These are phyloP conservation scores for Myanophis thanlyinensis DNA, from an alignment of 2,113 vertebrate species.

Conservation along the genomic window DNA sequence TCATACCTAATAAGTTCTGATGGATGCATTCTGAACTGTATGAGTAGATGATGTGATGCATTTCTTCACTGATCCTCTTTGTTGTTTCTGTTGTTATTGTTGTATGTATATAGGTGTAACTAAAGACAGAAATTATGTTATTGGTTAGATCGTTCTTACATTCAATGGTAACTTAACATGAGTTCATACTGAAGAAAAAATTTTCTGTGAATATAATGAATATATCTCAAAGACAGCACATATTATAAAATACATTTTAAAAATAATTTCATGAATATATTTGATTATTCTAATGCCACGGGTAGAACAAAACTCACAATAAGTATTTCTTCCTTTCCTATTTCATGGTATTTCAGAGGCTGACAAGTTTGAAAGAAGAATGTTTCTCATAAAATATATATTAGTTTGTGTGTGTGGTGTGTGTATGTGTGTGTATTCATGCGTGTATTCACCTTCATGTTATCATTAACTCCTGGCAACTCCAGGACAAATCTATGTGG, in stretches of 20 bases:
- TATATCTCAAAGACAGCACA: background rate
- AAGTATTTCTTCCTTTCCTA: background rate
- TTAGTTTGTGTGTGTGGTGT: background rate
- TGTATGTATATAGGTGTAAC: background rate
- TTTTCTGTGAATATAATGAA: background rate
- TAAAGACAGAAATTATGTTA: background rate
- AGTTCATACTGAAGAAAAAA: slow-evolving; percentile 5
- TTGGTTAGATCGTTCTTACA: background rate
- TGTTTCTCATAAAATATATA: background rate
- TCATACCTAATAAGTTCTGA: slow-evolving; percentile 21
- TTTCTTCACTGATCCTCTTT: background rate
- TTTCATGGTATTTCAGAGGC: background rate
- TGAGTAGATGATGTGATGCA: background rate
- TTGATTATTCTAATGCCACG: background rate
- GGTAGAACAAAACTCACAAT: background rate
- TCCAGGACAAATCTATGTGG: background rate
- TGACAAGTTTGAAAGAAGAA: background rate
- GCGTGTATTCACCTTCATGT: background rate
- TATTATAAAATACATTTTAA: background rate
- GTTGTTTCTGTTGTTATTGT: background rate
- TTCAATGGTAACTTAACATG: background rate
- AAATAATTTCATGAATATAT: background rate
- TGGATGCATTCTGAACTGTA: background rate
- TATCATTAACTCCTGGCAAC: background rate
- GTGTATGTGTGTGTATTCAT: too few species aligned